A percentile compares a stretch with the other conserved stretches of the same genome.
phyloP scores from a whole-genome alignment of 2,888 invertebrate genomes.

The Flexamia atlantica region DNA sequence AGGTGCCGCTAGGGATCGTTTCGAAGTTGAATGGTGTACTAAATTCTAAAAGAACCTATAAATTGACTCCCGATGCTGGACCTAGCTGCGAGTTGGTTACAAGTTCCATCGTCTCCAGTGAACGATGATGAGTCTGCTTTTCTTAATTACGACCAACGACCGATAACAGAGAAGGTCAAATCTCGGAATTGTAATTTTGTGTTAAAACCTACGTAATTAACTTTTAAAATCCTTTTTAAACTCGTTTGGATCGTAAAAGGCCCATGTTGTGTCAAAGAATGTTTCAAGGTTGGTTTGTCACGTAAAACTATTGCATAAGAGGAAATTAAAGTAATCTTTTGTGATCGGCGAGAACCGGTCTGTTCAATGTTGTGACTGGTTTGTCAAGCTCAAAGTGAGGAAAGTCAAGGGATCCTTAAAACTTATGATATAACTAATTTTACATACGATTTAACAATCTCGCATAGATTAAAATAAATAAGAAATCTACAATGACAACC shows the following conservation, averaged over 20 bases:
- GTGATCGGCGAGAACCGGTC: no score
- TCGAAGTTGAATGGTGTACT: background rate
- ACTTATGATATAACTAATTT: no score
- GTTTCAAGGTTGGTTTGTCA: background rate
- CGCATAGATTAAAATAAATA: no score
- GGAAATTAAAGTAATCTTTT: no score
- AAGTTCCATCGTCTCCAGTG: background rate
- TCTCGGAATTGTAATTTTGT: background rate
- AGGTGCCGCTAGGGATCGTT: background rate
- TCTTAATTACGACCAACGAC: background rate
- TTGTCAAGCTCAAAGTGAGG: no score
- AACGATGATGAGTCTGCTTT: background rate
- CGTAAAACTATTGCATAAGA: no score
- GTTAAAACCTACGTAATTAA: background rate
- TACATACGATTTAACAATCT: no score
- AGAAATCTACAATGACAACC: no score
- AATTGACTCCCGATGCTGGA: background rate
- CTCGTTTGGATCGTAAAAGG: background rate
- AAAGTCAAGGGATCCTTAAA: no score
- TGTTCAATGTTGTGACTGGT: no score
- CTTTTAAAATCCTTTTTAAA: background rate
- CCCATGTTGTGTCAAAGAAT: background rate
- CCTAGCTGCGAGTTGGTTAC: background rate
- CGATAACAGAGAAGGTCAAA: background rate
- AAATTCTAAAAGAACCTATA: background rate